These are phyloP conservation scores for Sander vitreus DNA, from an alignment of 2,113 vertebrate genomes.

Conservation along the genomic window DNA sequence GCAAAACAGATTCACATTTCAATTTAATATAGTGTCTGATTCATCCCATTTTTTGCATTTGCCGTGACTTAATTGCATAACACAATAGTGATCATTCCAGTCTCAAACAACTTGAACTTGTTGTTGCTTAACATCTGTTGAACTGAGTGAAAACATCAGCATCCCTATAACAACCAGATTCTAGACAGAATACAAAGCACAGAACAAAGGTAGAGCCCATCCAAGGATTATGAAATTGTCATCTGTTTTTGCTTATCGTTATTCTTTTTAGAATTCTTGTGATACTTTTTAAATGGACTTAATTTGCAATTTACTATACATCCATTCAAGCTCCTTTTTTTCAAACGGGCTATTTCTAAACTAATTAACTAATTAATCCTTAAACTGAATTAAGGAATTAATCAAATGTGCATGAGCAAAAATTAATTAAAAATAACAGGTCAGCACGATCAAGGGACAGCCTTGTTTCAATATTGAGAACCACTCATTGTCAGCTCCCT, in stretches of 20 bases:
- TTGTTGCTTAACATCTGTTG: not conserved
- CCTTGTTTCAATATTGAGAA: conserved; percentile 12
- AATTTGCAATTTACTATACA: not conserved
- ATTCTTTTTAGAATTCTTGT: not conserved
- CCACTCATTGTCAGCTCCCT: not conserved
- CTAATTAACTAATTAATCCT: not conserved
- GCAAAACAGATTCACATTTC: not conserved
- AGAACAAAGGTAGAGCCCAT: not conserved
- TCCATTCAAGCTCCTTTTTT: not conserved
- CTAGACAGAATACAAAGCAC: not conserved
- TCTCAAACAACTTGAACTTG: not conserved
- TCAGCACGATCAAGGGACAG: not conserved
- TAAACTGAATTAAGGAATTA: not conserved
- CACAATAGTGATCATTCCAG: not conserved
- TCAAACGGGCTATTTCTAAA: not conserved
- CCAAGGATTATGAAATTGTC: not conserved
- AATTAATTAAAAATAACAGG: conserved; percentile 19
- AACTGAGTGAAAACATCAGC: not conserved
- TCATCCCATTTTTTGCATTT: not conserved
- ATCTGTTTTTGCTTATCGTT: not conserved
- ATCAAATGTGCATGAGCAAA: not conserved
- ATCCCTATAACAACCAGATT: not conserved
- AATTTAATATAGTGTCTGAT: not conserved
- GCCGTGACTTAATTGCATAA: conserved; percentile 6
- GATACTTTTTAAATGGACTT: not conserved